phyloP scores from a whole-genome alignment of 1,140 invertebrate genomes.

The Heterodera schachtii region DNA sequence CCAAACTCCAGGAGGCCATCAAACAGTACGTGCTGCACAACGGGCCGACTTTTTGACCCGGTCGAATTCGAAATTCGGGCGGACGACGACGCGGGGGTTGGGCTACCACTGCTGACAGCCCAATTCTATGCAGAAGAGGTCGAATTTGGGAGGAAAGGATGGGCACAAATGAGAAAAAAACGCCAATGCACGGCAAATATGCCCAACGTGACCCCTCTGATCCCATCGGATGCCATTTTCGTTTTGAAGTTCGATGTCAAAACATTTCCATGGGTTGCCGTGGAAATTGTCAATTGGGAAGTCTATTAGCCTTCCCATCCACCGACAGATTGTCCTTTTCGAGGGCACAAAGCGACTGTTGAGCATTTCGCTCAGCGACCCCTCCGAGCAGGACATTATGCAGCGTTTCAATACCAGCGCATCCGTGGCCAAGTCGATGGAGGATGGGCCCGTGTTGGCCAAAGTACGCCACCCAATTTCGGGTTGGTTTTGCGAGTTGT shows the following conservation, averaged over 20 bases:
- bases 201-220: too few species aligned
- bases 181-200: too few species aligned
- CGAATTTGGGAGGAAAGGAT: too few species aligned
- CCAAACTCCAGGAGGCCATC: conserved; percentile 46
- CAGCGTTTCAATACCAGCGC: conserved; percentile 3
- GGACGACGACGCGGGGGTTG: conserved; percentile 24
- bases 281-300: too few species aligned
- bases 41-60: conserved; percentile 51
- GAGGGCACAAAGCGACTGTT: conserved; percentile 56
- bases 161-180: not conserved
- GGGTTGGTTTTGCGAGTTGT: conserved; percentile 33
- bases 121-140: conserved; percentile 56
- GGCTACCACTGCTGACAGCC: conserved; percentile 43
- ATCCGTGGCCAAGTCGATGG: conserved; percentile 5
- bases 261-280: too few species aligned
- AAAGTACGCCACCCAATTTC: conserved; percentile 58
- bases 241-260: too few species aligned
- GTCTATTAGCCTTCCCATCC: too few species aligned
- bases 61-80: conserved; percentile 58
- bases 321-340: conserved; percentile 55
- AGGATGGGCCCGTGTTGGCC: conserved; percentile 39
- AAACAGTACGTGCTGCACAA: conserved; percentile 60
- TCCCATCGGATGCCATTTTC: too few species aligned
- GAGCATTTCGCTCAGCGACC: conserved; percentile 49
- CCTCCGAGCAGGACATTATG: conserved; percentile 26